Conservation (phyloP, 2,888 invertebrate genomes). For the Hemithea aestivaria region DNA sequence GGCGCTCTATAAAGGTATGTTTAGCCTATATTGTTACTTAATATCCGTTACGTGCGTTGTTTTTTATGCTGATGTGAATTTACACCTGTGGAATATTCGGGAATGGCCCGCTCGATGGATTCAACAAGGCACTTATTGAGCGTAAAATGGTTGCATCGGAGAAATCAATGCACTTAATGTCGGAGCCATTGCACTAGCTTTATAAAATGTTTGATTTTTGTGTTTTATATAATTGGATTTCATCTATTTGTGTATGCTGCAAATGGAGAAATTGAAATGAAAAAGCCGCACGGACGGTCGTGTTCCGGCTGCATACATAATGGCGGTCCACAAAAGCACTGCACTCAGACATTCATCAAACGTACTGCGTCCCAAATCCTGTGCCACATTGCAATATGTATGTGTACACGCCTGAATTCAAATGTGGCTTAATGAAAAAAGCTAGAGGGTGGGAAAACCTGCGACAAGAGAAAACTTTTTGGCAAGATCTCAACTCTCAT, state of each 20-base stretch:
- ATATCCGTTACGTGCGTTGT: slow-evolving; percentile 19
- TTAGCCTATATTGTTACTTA: slow-evolving; percentile 28
- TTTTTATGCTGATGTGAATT: slow-evolving; percentile 9
- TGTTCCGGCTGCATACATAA: slow-evolving; percentile 3
- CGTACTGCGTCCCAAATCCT: too few species aligned
- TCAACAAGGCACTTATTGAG: neutral
- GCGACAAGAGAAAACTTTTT: slow-evolving; percentile 12
- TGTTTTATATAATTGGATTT: neutral
- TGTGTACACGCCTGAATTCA: neutral
- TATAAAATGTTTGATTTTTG: too few species aligned
- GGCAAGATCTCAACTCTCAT: slow-evolving; percentile 18
- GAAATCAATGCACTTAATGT: slow-evolving; percentile 6
- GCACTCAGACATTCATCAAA: slow-evolving; percentile 3
- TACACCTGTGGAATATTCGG: slow-evolving; percentile 14
- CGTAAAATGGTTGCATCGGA: slow-evolving; percentile 2
- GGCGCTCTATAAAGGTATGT: slow-evolving; percentile 70
- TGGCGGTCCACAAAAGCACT: slow-evolving; percentile 6
- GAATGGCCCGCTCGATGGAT: neutral
- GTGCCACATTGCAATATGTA: too few species aligned
- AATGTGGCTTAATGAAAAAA: slow-evolving; percentile 2
- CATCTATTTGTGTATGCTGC: slow-evolving; percentile 2
- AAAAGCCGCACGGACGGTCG: slow-evolving; percentile 14
- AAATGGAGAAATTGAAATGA: slow-evolving; percentile 7
- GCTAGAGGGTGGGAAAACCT: neutral
- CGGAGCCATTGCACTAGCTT: neutral